phyloP scores from a whole-genome alignment of 1,140 invertebrate genomes.

The Habropoda laboriosa region DNA sequence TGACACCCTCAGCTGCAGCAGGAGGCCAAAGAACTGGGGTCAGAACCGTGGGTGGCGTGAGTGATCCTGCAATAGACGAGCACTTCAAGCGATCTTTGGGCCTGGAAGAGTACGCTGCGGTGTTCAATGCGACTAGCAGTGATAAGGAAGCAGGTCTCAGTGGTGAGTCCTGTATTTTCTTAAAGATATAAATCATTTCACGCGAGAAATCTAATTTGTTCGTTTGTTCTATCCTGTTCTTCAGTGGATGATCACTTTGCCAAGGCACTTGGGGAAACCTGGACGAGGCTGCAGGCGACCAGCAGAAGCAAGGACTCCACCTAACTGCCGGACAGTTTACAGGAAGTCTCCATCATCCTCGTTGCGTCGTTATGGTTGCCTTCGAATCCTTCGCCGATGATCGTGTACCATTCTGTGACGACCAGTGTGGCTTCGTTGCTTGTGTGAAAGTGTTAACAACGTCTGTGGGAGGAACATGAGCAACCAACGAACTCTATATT shows the following conservation, averaged over 20 bases:
- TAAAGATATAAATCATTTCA: no score
- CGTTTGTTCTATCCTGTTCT: slow-evolving; percentile 9
- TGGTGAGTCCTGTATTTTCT: no score
- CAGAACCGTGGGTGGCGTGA: slow-evolving; percentile 74
- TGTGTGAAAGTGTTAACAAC: slow-evolving; percentile 1
- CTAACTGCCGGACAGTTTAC: slow-evolving; percentile 65
- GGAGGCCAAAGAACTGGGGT: slow-evolving; percentile 76
- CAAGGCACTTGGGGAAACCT: slow-evolving; percentile 96
- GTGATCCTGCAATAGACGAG: slow-evolving; percentile 96
- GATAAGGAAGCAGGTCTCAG: slow-evolving; percentile 79
- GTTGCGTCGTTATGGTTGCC: slow-evolving; percentile 3
- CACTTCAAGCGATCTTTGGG: slow-evolving; percentile 96
- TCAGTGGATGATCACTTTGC: slow-evolving; percentile 96
- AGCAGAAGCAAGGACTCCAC: slow-evolving; percentile 79
- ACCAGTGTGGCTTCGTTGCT: slow-evolving; percentile 55
- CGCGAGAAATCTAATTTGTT: neutral
- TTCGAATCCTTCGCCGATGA: neutral
- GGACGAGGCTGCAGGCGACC: slow-evolving; percentile 90
- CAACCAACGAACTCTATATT: slow-evolving; percentile 21
- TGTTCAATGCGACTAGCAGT: slow-evolving; percentile 85
- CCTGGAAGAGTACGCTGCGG: slow-evolving; percentile 89
- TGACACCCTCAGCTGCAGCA: slow-evolving; percentile 75
- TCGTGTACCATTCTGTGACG: no score
- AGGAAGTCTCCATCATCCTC: slow-evolving; percentile 3
- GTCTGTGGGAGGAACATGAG: neutral